Conservation (phyloP, 2,113 vertebrate species). For the Nothoprocta perdicaria region DNA sequence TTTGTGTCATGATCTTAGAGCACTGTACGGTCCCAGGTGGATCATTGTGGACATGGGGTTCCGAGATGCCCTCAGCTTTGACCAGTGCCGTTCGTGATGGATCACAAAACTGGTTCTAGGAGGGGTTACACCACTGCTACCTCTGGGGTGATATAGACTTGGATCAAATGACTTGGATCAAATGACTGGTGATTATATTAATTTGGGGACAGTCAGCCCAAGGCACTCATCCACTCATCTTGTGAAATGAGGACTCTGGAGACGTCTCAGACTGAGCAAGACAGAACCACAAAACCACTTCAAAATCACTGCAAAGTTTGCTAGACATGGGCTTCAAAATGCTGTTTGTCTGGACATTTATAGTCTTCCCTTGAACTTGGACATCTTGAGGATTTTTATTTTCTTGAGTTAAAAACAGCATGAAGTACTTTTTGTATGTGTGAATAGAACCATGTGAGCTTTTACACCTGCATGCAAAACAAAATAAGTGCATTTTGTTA, state of each 20-base stretch:
- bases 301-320: background rate
- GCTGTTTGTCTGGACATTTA: background rate
- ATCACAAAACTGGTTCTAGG: background rate
- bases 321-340: background rate
- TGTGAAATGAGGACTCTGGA: background rate
- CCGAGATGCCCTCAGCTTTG: too few species aligned
- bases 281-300: background rate
- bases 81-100: too few species aligned
- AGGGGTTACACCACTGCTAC: background rate
- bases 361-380: background rate
- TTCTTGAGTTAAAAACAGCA: background rate
- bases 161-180: background rate
- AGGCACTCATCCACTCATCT: background rate
- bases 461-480: constrained; percentile 65
- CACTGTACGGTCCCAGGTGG: too few species aligned
- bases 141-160: background rate
- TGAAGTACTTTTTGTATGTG: background rate
- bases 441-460: background rate
- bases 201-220: background rate
- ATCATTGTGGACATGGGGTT: too few species aligned
- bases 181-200: background rate
- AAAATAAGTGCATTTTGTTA: constrained; percentile 69
- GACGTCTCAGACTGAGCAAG: background rate
- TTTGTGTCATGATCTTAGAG: too few species aligned
- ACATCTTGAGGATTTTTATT: background rate